Base-by-base conservation (phyloP, 1,140 invertebrate genomes). In the Sarcophaga bullata region DNA sequence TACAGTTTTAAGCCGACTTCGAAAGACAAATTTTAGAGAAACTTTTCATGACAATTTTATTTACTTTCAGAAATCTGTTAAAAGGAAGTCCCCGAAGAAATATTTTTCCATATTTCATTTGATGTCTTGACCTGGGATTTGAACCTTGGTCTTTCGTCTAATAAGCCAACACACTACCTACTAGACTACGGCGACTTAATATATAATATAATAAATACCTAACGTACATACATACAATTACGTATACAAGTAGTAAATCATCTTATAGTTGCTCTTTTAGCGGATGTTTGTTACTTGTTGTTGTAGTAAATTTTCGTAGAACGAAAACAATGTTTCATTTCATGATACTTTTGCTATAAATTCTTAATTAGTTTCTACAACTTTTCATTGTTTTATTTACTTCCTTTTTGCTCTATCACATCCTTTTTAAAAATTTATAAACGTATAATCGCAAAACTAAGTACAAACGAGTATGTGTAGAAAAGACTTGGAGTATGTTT, bases 361-460 rank as follows among this genome's bases (percentile, higher is more conserved):
- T 68, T 68, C 19, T 68, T 68, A 68, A 68, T 68, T 68, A 68
- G 62, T 68, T 68, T 68, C 62, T 25, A n/a, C 62, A 68, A 68
- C 17, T 68, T 68, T 68, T 37, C 25, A 37, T 37, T 37, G 25
- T 37, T 37, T 37, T 4, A 37, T 37, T 37, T 37, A 37, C 25
- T 37, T 37, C n/a, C 62, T 68, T 17, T 68, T 10, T 25, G n/a
- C n/a, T 68, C n/a, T 58, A 13, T 58, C 54, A 7, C n/a, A n/a
- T n/a, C 54, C 54, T 58, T 58, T 58, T 58, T n/a, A 58, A 58
- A n/a, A 58, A 58, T 3, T 6, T 13, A 58, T 68, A 19, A 19
- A 68, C 7, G 6, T 15, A n/a, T 68, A 37, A 37, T 37, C 25
- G 25, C 25, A 4, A 4, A 37, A 37, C 25, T 37, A n/a, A n/a